phyloP scores from a whole-genome alignment of 2,113 vertebrate species.

The Plestiodon gilberti region DNA sequence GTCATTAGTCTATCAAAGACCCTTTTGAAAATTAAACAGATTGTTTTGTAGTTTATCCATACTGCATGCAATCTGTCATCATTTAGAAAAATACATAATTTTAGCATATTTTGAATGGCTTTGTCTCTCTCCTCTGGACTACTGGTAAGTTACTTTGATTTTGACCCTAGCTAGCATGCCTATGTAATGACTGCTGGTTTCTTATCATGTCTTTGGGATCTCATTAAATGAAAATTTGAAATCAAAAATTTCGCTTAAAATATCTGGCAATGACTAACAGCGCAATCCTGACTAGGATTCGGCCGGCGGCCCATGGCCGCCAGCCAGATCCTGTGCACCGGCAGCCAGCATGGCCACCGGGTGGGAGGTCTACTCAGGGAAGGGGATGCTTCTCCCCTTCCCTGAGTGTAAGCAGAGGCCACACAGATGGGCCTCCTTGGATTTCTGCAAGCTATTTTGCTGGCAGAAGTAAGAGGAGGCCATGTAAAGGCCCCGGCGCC shows the following conservation, averaged over 20 bases:
- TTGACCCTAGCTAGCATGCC: not conserved
- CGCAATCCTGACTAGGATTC: too few relatives aligned
- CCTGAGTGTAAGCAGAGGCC: too few relatives aligned
- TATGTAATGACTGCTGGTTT: not conserved
- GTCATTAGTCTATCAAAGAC: constrained; percentile 26
- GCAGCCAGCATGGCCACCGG: too few relatives aligned
- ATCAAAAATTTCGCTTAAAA: not conserved
- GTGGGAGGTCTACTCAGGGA: too few relatives aligned
- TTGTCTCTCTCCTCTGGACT: constrained; percentile 42
- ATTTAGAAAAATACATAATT: constrained; percentile 41
- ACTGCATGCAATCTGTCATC: constrained; percentile 15
- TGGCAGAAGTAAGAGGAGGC: too few relatives aligned
- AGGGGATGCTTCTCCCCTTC: too few relatives aligned
- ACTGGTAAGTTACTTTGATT: not conserved
- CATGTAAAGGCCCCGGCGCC: too few relatives aligned
- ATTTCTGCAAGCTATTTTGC: too few relatives aligned
- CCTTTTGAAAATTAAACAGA: constrained; percentile 8
- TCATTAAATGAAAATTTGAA: not conserved
- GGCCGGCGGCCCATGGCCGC: too few relatives aligned
- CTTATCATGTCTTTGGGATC: not conserved
- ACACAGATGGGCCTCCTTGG: too few relatives aligned
- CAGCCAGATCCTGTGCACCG: too few relatives aligned
- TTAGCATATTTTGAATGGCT: constrained; percentile 46
- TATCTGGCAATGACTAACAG: not conserved
- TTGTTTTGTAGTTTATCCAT: constrained; percentile 47